Evolutionary conservation across 2,888 invertebrate species (phyloP), one percentile per base, ranked within the genome.

Genomic region (Tromatobia lineatoria): DNA sequence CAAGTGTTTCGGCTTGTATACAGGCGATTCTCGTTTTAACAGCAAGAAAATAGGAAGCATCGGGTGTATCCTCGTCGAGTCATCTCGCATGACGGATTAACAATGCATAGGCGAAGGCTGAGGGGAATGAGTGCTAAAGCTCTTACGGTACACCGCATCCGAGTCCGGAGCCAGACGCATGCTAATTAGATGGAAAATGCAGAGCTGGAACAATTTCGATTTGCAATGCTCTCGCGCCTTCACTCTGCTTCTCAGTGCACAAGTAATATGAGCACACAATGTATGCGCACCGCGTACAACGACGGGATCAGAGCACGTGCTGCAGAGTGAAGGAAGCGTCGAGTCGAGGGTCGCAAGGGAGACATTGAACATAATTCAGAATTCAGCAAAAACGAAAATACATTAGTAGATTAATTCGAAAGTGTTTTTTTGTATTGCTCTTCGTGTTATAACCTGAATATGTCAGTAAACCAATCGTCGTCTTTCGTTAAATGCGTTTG

Each of bases 111-210:
- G n/a, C 18, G 70, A 15, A 7, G 67, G 54, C 73, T 29, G 47
- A 42, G 50, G n/a, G 29, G 54, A 61, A 52, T 20, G 59, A 13
- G 59, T 52, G 69, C 54, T 25, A 29, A 34, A 47, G 66, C 66
- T 66, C 47, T 25, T 42, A 75, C 59, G 74, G 69, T 75, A 61
- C 61, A 47, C 54, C 69, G 80, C 67, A 75, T 75, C 52, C 59
- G 75, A 80, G 59, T 80, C 69, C 67, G 71, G 66, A 73, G 73
- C 71, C 74, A 80, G 74, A 74, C 80, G 67, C 80, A 80, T 74
- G 74, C 80, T 80, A 80, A 80, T 80, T 69, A 80, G 69, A 80
- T 80, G 80, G 80, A 80, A 80, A 80, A 80, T 75, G 80, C 75
- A 80, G 74, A 67, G 74, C 74, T 42, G 50, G 59, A 80, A 75